These are phyloP conservation scores for Galeruca laticollis DNA, from an alignment of 2,888 invertebrate genomes.

Conservation along the genomic window DNA sequence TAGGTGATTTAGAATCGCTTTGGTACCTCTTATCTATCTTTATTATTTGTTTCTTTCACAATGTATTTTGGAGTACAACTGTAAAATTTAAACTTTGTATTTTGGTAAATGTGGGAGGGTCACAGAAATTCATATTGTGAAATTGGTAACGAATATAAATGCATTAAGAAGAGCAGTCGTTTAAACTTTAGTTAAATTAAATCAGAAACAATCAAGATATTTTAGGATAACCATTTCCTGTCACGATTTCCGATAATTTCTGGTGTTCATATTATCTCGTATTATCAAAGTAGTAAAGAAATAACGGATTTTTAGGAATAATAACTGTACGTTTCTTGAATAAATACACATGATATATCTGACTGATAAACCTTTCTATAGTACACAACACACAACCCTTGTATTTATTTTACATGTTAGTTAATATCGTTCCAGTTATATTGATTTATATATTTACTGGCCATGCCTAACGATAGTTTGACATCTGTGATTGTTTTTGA, in stretches of 20 bases:
- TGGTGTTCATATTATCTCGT: conserved; percentile 10
- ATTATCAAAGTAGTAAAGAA: conserved; percentile 25
- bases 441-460: not conserved
- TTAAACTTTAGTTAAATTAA: no score
- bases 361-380: conserved; percentile 7
- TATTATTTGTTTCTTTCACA: no score
- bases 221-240: conserved; percentile 24
- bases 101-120: no score
- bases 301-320: conserved; percentile 27
- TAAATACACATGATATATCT: conserved; percentile 6
- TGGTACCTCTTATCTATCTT: no score
- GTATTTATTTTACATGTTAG: conserved; percentile 2
- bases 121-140: no score
- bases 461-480: not conserved
- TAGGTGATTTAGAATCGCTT: no score
- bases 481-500: not conserved
- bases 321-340: conserved; percentile 13
- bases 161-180: no score
- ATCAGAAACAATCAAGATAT: not conserved
- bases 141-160: no score
- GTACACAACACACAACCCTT: conserved; percentile 11
- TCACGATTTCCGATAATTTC: conserved; percentile 14
- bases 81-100: no score
- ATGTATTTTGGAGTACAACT: no score
- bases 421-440: not conserved